Evolutionary conservation across 2,113 vertebrate genomes (phyloP), one percentile per base, ranked within the genome.

Genomic region (Taxidea taxus): DNA sequence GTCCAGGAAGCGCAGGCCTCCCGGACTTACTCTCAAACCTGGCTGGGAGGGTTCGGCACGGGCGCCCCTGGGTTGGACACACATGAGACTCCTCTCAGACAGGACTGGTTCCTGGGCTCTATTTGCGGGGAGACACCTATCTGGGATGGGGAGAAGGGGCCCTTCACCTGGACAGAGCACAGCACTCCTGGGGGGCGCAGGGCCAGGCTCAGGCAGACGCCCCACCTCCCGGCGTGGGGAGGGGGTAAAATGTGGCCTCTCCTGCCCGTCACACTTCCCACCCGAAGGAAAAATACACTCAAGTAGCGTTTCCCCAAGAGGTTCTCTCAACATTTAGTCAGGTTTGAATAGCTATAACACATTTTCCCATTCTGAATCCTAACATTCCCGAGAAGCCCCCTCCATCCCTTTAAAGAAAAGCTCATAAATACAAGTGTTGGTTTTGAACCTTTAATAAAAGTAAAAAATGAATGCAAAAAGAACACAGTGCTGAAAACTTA

Each of bases 391-490:
- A 51, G 2, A 20, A 47, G 7, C n/a, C 3, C 9, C 29, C 6
- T 37, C 14, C 23, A 42, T 25, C 66, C 86, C 84, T 91, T 78
- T 80, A 94, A 94, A 96, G 74, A 85, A 4, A 56, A 96, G 80
- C 18, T 96, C 78, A 91, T 54, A 96, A 86, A 97, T 44, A 62
- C 82, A 96, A 85, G 44, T 84, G 56, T 87, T 97, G 97, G 97
- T 98, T 98, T 98, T 98, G 97, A 99, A 99, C 98, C 98, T 99
- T 99, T 99, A 99, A 99, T 99, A 98, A 98, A 98, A 98, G 98
- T 98, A 98, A 99, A 99, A 98, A 98, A 96, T 25, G 64, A 93
- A 95, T 81, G 92, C 95, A 98, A 97, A 98, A 98, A 97, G 97
- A 98, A 98, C 98, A 99, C 97, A 98, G 97, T 0, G 87, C 95